phyloP scores from a whole-genome alignment of 92 coral and sea anemone species.

The Epizoanthus illoricatus region DNA sequence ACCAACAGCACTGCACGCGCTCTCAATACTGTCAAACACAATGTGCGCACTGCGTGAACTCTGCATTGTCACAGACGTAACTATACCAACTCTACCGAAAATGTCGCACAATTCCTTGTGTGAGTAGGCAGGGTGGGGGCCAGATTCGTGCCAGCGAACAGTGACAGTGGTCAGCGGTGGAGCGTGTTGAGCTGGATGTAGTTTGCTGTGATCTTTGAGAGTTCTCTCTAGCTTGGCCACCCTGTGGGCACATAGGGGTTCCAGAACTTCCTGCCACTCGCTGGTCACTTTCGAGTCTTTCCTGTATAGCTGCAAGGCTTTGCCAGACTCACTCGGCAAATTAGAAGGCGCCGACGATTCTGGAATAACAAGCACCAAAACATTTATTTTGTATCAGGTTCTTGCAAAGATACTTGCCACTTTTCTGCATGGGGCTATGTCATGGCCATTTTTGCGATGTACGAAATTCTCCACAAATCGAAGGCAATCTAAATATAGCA shows the following conservation, averaged over 20 bases:
- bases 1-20: conserved; percentile 75
- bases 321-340: background rate
- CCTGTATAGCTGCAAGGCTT: conserved; percentile 27
- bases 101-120: conserved; percentile 48
- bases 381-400: too few species aligned
- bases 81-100: conserved; percentile 70
- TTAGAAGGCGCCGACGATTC: background rate
- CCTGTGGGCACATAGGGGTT: conserved; percentile 52
- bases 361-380: background rate
- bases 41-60: conserved; percentile 69
- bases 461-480: too few species aligned
- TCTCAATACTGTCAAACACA: conserved; percentile 62
- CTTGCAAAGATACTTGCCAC: too few species aligned
- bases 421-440: too few species aligned
- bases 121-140: conserved; percentile 41
- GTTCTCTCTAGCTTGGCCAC: conserved; percentile 51
- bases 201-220: conserved; percentile 53
- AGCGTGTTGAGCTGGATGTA: conserved; percentile 54
- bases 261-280: conserved; percentile 53
- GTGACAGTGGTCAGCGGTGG: conserved; percentile 76
- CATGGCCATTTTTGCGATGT: too few species aligned
- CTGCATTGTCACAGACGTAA: conserved; percentile 56
- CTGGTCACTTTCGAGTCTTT: conserved; percentile 44
- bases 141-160: conserved; percentile 77
- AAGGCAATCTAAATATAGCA: too few species aligned